A percentile compares a stretch with the other conserved stretches of the same genome.
These are phyloP conservation scores for Sericinus montela DNA, from an alignment of 2,888 invertebrate genomes.

Conservation along the genomic window DNA sequence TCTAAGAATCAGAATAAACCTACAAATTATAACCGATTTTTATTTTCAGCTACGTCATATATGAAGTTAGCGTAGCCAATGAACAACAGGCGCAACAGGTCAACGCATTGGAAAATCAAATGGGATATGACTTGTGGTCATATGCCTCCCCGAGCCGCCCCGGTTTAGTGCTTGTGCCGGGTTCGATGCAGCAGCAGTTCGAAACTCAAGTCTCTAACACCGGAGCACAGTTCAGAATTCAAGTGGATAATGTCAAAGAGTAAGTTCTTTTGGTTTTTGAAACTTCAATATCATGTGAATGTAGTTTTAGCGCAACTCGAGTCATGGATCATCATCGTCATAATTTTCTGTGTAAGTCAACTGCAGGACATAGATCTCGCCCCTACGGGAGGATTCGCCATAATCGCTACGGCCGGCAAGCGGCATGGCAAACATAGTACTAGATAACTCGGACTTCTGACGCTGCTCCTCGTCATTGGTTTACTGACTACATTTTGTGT, in stretches of 20 bases:
- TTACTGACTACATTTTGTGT: too few species aligned
- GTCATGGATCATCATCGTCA: too few species aligned
- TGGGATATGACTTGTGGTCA: conserved; percentile 21
- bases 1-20: neutral
- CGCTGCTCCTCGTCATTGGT: too few species aligned
- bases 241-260: conserved; percentile 19
- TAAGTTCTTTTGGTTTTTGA: conserved; percentile 18
- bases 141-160: conserved; percentile 29
- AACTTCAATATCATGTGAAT: too few species aligned
- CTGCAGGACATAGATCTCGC: too few species aligned
- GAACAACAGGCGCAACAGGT: conserved; percentile 32
- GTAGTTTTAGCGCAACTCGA: too few species aligned
- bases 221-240: conserved; percentile 17
- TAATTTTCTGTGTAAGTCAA: too few species aligned
- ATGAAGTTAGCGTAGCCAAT: conserved; percentile 38
- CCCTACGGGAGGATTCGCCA: too few species aligned
- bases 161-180: conserved; percentile 29
- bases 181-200: conserved; percentile 13
- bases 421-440: too few species aligned
- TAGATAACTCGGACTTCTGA: too few species aligned
- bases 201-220: conserved; percentile 7
- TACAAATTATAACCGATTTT: neutral
- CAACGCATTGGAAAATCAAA: conserved; percentile 12
- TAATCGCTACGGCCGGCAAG: too few species aligned
- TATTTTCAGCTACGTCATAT: conserved; percentile 38